Conservation (phyloP, 2,797 vertebrate genomes). For the Bufotes viridis region DNA sequence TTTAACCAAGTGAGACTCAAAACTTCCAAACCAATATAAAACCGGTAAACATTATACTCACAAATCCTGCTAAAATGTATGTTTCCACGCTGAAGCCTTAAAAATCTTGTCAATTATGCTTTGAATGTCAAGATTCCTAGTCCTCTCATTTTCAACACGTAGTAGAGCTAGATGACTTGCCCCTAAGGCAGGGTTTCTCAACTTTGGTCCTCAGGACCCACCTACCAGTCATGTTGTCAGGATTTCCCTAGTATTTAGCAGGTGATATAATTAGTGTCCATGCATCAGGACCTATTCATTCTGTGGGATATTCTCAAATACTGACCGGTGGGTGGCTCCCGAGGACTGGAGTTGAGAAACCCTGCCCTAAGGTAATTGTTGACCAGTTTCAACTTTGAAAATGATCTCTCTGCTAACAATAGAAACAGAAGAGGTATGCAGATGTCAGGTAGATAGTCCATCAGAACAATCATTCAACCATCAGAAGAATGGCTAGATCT, state of each 20-base stretch:
- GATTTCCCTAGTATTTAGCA: no score
- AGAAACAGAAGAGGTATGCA: background rate
- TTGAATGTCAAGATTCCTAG: background rate
- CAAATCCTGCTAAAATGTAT: conserved; percentile 11
- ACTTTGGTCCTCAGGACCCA: no score
- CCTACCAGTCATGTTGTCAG: no score
- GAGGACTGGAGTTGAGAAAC: no score
- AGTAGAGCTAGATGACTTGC: background rate
- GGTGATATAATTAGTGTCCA: no score
- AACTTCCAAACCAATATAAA: background rate
- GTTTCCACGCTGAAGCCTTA: background rate
- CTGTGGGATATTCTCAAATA: no score
- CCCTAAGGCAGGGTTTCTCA: background rate
- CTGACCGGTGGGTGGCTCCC: no score
- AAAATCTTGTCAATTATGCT: background rate
- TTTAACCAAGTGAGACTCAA: background rate
- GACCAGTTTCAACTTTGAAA: background rate
- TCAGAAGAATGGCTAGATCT: background rate
- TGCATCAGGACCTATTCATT: no score
- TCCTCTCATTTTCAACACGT: background rate
- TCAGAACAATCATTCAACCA: no score
- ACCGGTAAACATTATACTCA: background rate
- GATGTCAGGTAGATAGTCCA: background rate
- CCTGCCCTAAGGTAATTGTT: background rate
- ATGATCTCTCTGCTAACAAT: background rate